Evolutionary conservation across 1,140 invertebrate species (phyloP).

Genomic region (Cherax quadricarinatus): DNA sequence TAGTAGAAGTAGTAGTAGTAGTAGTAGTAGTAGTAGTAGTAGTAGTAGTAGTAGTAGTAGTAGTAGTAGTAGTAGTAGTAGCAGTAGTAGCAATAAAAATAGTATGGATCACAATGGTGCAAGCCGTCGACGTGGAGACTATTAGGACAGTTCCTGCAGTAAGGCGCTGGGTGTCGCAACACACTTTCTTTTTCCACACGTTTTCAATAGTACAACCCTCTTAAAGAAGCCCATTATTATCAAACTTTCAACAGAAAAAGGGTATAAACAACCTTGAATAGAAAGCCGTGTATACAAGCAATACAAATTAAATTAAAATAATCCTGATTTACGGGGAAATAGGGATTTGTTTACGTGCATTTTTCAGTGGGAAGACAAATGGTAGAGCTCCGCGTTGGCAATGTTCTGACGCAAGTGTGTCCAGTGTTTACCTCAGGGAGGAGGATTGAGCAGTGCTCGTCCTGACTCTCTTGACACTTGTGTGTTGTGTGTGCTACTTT

Average conservation of each 20-base stretch:
- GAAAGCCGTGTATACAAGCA: too few relatives aligned
- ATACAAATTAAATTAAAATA: too few relatives aligned
- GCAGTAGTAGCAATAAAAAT: too few relatives aligned
- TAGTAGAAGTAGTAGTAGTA: too few relatives aligned
- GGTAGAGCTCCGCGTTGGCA: slow-evolving; percentile 19
- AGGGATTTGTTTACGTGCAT: slow-evolving; percentile 3
- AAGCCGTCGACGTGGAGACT: background rate
- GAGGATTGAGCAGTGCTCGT: background rate
- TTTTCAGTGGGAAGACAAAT: background rate
- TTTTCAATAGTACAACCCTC: background rate
- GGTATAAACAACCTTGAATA: too few relatives aligned
- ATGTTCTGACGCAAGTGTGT: slow-evolving; percentile 7
- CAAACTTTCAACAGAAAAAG: too few relatives aligned
- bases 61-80: too few relatives aligned
- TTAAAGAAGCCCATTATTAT: too few relatives aligned
- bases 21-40: background rate
- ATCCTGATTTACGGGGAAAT: background rate
- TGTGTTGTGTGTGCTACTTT: too few relatives aligned
- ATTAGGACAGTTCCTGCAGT: background rate
- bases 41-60: background rate
- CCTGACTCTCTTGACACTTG: background rate
- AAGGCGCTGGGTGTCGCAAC: background rate
- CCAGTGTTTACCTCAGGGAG: background rate
- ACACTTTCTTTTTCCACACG: background rate
- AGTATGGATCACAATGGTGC: background rate